phyloP scores from a whole-genome alignment of 2,113 vertebrate species.

The Cyanoliseus patagonus region DNA sequence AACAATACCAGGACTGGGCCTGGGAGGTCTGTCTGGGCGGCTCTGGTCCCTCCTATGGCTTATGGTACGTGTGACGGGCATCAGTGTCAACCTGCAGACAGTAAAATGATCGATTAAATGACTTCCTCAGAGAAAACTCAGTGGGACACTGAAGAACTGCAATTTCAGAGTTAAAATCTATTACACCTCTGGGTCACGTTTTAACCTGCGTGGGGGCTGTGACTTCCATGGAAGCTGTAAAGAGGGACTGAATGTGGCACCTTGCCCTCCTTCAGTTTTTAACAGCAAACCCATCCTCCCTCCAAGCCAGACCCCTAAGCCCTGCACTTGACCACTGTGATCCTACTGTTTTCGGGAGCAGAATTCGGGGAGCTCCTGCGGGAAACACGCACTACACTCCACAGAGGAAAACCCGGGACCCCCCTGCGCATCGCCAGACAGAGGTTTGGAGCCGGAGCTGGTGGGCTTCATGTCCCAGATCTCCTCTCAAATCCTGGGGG shows the following conservation, averaged over 20 bases:
- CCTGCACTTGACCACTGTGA: background rate
- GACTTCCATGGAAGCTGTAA: background rate
- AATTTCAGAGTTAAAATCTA: background rate
- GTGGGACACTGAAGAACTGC: background rate
- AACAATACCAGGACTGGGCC: background rate
- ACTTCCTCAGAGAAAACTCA: background rate
- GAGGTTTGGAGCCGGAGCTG: background rate
- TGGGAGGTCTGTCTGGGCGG: rapidly evolving
- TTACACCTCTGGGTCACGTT: background rate
- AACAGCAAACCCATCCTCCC: background rate
- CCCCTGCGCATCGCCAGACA: rapidly evolving
- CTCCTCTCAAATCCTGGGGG: background rate
- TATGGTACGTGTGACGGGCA: rapidly evolving
- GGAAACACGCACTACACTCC: rapidly evolving
- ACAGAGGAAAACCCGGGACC: background rate
- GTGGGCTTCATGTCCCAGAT: background rate
- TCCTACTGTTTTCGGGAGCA: rapidly evolving
- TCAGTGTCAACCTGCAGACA: rapidly evolving
- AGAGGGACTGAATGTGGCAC: rapidly evolving
- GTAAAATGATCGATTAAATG: rapidly evolving
- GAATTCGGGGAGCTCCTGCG: background rate
- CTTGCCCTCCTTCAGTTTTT: background rate
- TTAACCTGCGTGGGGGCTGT: rapidly evolving
- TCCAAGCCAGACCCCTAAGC: background rate
- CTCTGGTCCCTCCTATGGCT: background rate